Evolutionary conservation across 2,113 vertebrate species (phyloP), one percentile per base, ranked within the genome.

Genomic region (Pogonocichla stellata): DNA sequence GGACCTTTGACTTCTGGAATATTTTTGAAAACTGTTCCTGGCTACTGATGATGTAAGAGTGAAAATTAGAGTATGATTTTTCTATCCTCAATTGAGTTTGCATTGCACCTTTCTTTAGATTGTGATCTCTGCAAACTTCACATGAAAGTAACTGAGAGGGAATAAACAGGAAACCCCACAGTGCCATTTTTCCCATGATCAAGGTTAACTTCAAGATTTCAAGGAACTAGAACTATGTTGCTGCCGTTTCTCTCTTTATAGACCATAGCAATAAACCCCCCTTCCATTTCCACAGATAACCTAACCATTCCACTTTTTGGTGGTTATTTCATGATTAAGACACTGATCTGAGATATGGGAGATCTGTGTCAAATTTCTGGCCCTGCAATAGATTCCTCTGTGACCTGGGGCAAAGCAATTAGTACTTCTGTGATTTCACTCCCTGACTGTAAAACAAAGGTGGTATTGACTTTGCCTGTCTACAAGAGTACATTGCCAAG

Each of bases 331-430:
- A 47, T 70, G 33, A 65, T 47, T 83, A 91, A 77, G 84, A 62
- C 47, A 80, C 38, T 51, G 36, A 86, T 70, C n/a, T 56, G 78
- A 80, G 51, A 88, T 34, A 54, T 47, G 58, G 47, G 74, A 93
- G 36, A 94, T 94, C 50, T 70, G 9, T 43, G 74, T 90, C 62
- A 95, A 47, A 45, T 60, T 95, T 90, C 74, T 88, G 60, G n/a
- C 85, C 33, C 33, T 90, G 66, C n/a, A 73, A 87, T 29, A 82
- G 54, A 54, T 45, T 80, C 42, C 34, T 66, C 24, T 72, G 45
- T 86, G 58, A 85, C 81, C 71, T 71, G n/a, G 51, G 62, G 56
- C 71, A 86, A 94, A 83, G n/a, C 71, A 92, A 34, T 80, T 88
- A 88, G 48, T 81, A 62, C 10, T 70, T 83, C 47, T 45, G 56